Conservation (phyloP, 2,888 invertebrate species). For the Agrilus mali region DNA sequence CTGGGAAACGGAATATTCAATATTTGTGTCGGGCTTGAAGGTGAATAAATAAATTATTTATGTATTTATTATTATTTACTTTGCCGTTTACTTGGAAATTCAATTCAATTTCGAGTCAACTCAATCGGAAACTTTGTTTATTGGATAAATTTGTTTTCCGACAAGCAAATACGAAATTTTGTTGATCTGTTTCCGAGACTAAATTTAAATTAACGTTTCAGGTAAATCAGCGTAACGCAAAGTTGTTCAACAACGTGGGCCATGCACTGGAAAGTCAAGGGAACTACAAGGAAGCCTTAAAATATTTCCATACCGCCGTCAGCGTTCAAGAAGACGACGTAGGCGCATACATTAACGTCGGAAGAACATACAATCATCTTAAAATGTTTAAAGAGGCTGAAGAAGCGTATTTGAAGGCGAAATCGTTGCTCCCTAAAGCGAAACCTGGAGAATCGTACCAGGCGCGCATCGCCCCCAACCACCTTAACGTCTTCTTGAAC, state of each 20-base stretch:
- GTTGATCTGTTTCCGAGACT: no score
- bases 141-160: no score
- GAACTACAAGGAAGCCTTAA: constrained; percentile 62
- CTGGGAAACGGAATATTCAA: constrained; percentile 86
- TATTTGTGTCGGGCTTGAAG: constrained; percentile 83
- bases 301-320: constrained; percentile 86
- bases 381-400: constrained; percentile 83
- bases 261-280: constrained; percentile 80
- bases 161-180: no score
- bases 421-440: constrained; percentile 77
- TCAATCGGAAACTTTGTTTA: no score
- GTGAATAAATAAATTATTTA: constrained; percentile 30
- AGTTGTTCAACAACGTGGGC: constrained; percentile 93
- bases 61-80: no score
- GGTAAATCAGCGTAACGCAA: constrained; percentile 76
- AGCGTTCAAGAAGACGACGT: constrained; percentile 91
- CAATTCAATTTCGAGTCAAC: no score
- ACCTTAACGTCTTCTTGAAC: constrained; percentile 91
- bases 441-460: constrained; percentile 92
- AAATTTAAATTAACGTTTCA: no score
- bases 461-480: constrained; percentile 89
- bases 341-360: constrained; percentile 95
- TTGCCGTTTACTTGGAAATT: no score
- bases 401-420: constrained; percentile 81
- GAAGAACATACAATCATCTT: constrained; percentile 85